phyloP scores from a whole-genome alignment of 2,888 invertebrate genomes.

The Trachelus iudaicus region DNA sequence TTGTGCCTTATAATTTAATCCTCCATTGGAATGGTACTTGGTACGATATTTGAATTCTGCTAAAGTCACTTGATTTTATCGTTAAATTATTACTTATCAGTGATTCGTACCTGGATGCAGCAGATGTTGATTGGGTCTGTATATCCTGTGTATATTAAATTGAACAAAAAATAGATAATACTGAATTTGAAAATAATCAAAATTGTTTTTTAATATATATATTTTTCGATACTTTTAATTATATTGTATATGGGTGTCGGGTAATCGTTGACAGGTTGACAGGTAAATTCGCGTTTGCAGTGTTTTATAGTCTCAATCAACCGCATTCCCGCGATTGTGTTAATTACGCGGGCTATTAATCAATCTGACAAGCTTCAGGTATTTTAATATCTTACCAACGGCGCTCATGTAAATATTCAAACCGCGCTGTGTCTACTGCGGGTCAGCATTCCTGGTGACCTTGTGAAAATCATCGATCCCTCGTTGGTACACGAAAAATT shows the following conservation, averaged over 20 bases:
- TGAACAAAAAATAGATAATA: not conserved
- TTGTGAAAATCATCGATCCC: not conserved
- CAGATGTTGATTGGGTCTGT: no score
- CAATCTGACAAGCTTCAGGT: not conserved
- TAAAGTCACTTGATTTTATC: no score
- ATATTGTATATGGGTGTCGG: not conserved
- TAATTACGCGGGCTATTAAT: not conserved
- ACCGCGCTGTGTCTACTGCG: not conserved
- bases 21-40: not conserved
- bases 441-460: not conserved
- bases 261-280: not conserved
- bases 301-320: not conserved
- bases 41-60: no score
- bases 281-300: not conserved
- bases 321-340: not conserved
- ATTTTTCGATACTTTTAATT: not conserved
- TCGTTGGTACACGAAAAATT: not conserved
- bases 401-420: not conserved
- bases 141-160: no score
- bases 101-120: no score
- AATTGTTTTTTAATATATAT: not conserved
- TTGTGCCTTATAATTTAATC: slow-evolving; percentile 12
- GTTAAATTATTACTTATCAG: no score
- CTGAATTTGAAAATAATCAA: no score
- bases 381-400: not conserved